Evolutionary conservation across 2,113 vertebrate genomes (phyloP), one percentile per base, ranked within the genome.

Genomic region (Ardeotis arabs): DNA sequence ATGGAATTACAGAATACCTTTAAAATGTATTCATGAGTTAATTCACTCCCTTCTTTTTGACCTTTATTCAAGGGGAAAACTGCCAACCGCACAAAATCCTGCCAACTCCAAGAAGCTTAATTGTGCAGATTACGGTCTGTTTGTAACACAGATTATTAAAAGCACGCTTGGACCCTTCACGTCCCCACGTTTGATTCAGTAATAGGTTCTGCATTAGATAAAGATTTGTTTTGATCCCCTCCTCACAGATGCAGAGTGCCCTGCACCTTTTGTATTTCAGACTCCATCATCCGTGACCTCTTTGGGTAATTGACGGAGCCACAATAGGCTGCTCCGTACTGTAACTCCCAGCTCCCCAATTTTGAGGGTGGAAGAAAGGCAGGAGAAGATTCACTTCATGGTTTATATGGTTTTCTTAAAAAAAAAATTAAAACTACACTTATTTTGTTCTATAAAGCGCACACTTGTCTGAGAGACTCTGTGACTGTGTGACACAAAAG

Each of bases 141-240:
- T 96, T 97, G 96, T 97, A 95, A 96, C 93, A 90, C 92, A 97
- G 94, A 97, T 97, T 97, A 97, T 94, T 93, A 93, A 96, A 96
- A 95, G 79, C 73, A 97, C 83, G 66, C 87, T 97, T 93, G 91
- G 93, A 97, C 90, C 90, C 84, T 93, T 95, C 86, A 55, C 3
- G 16, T 82, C 72, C 55, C 88, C 5, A 6, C 5, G 0, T 88
- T 87, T 96, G 82, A 91, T 87, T 95, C 90, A 68, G 76, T 80
- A 96, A 93, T 80, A 88, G 81, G 82, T 96, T 96, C 87, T 93
- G 90, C 82, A 74, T 80, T 96, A 89, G 87, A 95, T 94, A 95
- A 94, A 97, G 93, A 92, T 96, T 92, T 95, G 81, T 94, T 92
- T 89, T 86, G 86, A 92, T 96, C 84, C 70, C 59, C 64, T 95